Percentiles rank a stretch among this genome's conserved stretches.
Evolutionary conservation across 2,888 invertebrate species (phyloP).

Genomic region (Orthosia incerta): DNA sequence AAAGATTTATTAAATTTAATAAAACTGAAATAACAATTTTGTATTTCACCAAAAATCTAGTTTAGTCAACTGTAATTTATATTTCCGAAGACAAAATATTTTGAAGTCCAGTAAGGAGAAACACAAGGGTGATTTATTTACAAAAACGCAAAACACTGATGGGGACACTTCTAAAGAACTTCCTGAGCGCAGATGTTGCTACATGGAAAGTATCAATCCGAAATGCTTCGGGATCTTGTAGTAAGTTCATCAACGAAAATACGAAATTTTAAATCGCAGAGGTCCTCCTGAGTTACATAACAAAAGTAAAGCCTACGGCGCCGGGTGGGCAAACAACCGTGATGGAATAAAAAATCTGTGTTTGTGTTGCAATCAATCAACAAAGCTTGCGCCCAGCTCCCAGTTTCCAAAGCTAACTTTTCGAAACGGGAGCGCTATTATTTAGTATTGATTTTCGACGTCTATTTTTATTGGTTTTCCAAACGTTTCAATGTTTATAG

Average conservation of each 20-base stretch:
- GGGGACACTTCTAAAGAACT: conserved; percentile 50
- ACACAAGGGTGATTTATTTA: conserved; percentile 55
- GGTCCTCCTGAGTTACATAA: conserved; percentile 70
- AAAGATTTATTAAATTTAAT: conserved; percentile 3
- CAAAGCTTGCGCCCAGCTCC: conserved; percentile 80
- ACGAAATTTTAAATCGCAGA: conserved; percentile 62
- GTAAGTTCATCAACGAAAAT: conserved; percentile 66
- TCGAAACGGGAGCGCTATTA: conserved; percentile 81
- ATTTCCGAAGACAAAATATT: conserved; percentile 39
- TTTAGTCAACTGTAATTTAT: conserved; percentile 36
- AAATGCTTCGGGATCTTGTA: conserved; percentile 55
- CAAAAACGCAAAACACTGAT: conserved; percentile 38
- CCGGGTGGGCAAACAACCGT: conserved; percentile 78
- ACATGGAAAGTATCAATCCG: conserved; percentile 59
- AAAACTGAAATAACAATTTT: conserved; percentile 20
- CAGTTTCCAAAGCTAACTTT: conserved; percentile 85
- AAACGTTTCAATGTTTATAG: conserved; percentile 79
- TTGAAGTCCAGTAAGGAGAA: conserved; percentile 33
- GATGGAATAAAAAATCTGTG: conserved; percentile 85
- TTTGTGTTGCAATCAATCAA: conserved; percentile 90
- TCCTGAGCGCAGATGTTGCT: conserved; percentile 68
- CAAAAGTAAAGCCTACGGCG: conserved; percentile 72
- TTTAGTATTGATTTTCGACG: conserved; percentile 86
- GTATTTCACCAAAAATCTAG: conserved; percentile 30
- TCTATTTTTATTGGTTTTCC: conserved; percentile 82